Evolutionary conservation across 2,797 vertebrate species (phyloP).

Genomic region (Protonibea diacanthus): DNA sequence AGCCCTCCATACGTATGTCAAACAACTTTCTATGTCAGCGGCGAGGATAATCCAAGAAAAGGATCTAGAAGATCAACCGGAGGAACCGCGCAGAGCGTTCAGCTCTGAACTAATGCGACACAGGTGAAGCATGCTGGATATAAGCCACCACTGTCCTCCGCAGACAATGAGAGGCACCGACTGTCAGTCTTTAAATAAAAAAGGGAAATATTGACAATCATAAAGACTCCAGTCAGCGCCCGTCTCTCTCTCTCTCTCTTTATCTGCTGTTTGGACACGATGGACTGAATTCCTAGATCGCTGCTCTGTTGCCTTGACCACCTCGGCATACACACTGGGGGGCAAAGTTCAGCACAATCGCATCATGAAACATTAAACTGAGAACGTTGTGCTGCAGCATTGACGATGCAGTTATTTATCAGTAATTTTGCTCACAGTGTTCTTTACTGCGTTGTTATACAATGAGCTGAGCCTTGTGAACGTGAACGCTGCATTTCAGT

Average conservation of each 20-base stretch:
- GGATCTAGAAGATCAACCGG: constrained; percentile 32
- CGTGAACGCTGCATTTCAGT: constrained; percentile 24
- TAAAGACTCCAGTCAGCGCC: background rate
- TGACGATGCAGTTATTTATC: constrained; percentile 14
- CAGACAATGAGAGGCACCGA: background rate
- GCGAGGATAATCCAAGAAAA: constrained; percentile 57
- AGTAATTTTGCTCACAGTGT: constrained; percentile 12
- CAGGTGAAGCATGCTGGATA: background rate
- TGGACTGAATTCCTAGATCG: constrained; percentile 8
- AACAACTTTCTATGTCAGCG: constrained; percentile 36
- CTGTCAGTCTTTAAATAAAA: background rate
- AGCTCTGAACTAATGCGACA: constrained; percentile 23
- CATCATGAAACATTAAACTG: constrained; percentile 3
- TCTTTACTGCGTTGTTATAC: constrained; percentile 51
- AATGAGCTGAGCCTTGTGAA: constrained; percentile 39
- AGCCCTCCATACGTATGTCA: constrained; percentile 19
- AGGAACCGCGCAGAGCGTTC: constrained; percentile 23
- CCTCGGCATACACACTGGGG: constrained; percentile 4
- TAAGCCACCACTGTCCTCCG: background rate
- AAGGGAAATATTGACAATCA: background rate
- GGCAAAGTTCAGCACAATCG: constrained; percentile 20
- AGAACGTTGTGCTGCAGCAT: background rate
- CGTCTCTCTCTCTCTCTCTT: background rate
- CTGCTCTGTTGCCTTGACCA: constrained; percentile 30
- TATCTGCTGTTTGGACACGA: constrained; percentile 9